These are phyloP conservation scores for Phrynocephalus forsythii DNA, from an alignment of 2,797 vertebrate species.

Conservation along the genomic window DNA sequence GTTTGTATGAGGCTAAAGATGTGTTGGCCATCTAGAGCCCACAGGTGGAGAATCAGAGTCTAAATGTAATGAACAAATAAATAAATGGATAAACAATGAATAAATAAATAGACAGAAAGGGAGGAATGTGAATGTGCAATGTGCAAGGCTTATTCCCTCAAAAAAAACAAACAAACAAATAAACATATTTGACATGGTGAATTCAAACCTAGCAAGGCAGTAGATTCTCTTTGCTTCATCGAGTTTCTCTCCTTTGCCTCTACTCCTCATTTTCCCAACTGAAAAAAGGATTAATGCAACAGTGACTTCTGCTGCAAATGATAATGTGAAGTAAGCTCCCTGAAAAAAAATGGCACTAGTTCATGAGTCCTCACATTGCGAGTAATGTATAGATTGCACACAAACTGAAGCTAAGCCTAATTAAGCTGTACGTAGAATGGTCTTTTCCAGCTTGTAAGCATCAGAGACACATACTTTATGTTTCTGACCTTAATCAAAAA, in stretches of 20 bases:
- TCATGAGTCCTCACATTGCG: not conserved
- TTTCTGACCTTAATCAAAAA: not conserved
- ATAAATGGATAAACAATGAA: too few relatives aligned
- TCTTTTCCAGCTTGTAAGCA: not conserved
- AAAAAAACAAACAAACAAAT: not conserved
- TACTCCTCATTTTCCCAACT: not conserved
- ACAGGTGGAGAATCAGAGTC: too few relatives aligned
- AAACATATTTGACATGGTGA: not conserved
- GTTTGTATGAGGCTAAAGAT: too few relatives aligned
- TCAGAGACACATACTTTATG: not conserved
- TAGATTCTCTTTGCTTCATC: not conserved
- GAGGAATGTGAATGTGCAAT: not conserved
- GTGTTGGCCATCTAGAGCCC: too few relatives aligned
- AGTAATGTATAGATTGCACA: not conserved
- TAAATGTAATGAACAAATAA: too few relatives aligned
- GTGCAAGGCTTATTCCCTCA: not conserved
- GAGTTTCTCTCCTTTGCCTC: not conserved
- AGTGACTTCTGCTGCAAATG: not conserved
- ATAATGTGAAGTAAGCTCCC: not conserved
- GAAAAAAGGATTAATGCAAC: not conserved
- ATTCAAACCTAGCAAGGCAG: not conserved
- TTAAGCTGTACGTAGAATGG: not conserved
- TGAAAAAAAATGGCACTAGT: not conserved
- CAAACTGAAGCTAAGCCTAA: not conserved
- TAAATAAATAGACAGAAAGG: not conserved